These are phyloP conservation scores for Triops cancriformis DNA, from an alignment of 1,140 invertebrate genomes.

Conservation along the genomic window DNA sequence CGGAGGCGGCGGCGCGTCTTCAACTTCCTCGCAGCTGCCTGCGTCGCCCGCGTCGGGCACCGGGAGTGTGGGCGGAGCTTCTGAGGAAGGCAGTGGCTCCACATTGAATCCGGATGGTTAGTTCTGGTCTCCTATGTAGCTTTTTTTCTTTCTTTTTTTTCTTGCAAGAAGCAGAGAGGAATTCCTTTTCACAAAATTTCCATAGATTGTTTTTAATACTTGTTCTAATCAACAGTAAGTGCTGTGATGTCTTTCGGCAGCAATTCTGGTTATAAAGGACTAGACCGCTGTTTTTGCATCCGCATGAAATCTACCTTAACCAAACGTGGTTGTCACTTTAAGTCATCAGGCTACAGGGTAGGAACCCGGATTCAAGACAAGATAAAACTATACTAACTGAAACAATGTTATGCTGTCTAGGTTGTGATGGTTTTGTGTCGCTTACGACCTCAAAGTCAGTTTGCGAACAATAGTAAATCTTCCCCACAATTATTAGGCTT, in stretches of 20 bases:
- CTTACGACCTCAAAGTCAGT: slow-evolving; percentile 25
- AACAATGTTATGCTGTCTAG: background rate
- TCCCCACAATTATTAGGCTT: slow-evolving; percentile 76
- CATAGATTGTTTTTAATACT: background rate
- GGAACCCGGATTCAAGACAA: slow-evolving; percentile 33
- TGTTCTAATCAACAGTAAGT: slow-evolving; percentile 57
- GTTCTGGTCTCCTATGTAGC: slow-evolving; percentile 34
- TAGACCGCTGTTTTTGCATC: slow-evolving; percentile 87
- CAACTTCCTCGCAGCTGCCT: slow-evolving; percentile 19
- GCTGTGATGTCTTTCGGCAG: slow-evolving; percentile 71
- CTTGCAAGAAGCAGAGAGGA: too few species aligned
- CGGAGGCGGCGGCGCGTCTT: background rate
- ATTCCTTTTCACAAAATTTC: slow-evolving; percentile 10
- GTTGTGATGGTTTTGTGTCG: slow-evolving; percentile 28
- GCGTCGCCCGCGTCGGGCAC: slow-evolving; percentile 27
- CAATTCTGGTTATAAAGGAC: slow-evolving; percentile 67
- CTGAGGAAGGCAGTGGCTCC: slow-evolving; percentile 19
- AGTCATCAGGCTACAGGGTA: slow-evolving; percentile 95
- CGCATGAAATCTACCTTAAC: slow-evolving; percentile 97
- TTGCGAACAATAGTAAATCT: slow-evolving; percentile 15
- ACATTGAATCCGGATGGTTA: slow-evolving; percentile 79
- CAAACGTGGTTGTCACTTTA: slow-evolving; percentile 94
- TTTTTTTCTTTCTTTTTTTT: background rate
- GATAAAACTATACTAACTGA: background rate
- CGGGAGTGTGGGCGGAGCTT: slow-evolving; percentile 23